Conservation (phyloP, 2,888 invertebrate genomes). For the Melinaea marsaeus region DNA sequence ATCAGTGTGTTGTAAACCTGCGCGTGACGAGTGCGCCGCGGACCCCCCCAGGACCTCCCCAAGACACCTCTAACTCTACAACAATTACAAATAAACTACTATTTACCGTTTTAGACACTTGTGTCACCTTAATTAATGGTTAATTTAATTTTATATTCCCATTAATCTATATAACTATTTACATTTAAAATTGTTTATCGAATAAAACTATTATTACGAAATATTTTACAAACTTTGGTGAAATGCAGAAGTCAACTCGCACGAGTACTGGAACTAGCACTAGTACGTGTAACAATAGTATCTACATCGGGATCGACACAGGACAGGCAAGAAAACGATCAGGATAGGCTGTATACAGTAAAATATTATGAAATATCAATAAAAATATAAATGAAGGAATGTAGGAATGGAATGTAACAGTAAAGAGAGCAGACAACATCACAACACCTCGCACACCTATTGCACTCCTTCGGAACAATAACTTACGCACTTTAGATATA, state of each 20-base stretch:
- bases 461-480: conserved; percentile 73
- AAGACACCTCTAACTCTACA: conserved; percentile 70
- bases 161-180: conserved; percentile 69
- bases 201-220: conserved; percentile 74
- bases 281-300: conserved; percentile 47
- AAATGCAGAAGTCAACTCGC: conserved; percentile 71
- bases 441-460: conserved; percentile 75
- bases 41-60: conserved; percentile 50
- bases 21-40: conserved; percentile 70
- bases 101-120: conserved; percentile 73
- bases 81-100: conserved; percentile 77
- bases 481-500: conserved; percentile 66
- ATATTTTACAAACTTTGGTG: conserved; percentile 79
- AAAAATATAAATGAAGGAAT: conserved; percentile 53
- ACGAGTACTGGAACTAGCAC: conserved; percentile 39
- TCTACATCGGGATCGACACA: conserved; percentile 56
- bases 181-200: conserved; percentile 75
- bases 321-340: conserved; percentile 38
- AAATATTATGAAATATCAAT: conserved; percentile 40
- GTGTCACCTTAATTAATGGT: conserved; percentile 66
- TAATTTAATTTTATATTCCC: conserved; percentile 62
- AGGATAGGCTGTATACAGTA: conserved; percentile 35
- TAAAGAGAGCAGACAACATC: conserved; percentile 66
- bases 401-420: conserved; percentile 67
- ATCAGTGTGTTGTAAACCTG: conserved; percentile 11